These are phyloP conservation scores for Adelosebastes latens DNA, from an alignment of 2,797 vertebrate species.

Conservation along the genomic window DNA sequence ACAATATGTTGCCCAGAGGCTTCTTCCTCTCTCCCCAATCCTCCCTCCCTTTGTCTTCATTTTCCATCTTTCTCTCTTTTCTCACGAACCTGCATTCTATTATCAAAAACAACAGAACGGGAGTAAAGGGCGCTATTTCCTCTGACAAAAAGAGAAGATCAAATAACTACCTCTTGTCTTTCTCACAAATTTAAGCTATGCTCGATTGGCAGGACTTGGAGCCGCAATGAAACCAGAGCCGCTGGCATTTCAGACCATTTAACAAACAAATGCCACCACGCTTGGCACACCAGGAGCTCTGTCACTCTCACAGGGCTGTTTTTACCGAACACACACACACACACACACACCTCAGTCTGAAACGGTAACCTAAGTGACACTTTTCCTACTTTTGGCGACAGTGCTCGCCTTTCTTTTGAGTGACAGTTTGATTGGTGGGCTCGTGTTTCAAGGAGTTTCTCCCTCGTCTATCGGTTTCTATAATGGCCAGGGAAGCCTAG, in stretches of 20 bases:
- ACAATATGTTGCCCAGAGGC: constrained; percentile 20
- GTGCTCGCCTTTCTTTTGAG: constrained; percentile 61
- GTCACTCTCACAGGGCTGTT: constrained; percentile 36
- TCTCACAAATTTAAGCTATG: constrained; percentile 36
- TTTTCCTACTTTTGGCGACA: constrained; percentile 73
- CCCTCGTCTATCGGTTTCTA: constrained; percentile 60
- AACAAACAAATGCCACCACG: constrained; percentile 68
- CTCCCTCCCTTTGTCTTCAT: constrained; percentile 13
- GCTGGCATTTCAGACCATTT: constrained; percentile 66
- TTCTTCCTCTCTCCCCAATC: background rate
- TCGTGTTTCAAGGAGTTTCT: constrained; percentile 79
- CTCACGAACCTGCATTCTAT: constrained; percentile 36
- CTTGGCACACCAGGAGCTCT: constrained; percentile 50
- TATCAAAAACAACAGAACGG: constrained; percentile 45
- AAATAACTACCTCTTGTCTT: constrained; percentile 43
- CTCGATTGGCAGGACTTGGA: constrained; percentile 34
- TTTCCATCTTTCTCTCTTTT: constrained; percentile 28
- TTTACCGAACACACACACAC: constrained; percentile 9
- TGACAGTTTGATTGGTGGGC: constrained; percentile 78
- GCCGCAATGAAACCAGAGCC: constrained; percentile 49
- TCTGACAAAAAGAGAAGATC: constrained; percentile 45
- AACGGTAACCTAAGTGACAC: constrained; percentile 71
- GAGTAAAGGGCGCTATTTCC: constrained; percentile 24
- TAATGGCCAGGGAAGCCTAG: constrained; percentile 62
- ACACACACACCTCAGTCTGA: constrained; percentile 44